Evolutionary conservation across 2,113 vertebrate genomes (phyloP).

Genomic region (Vireo altiloquus): DNA sequence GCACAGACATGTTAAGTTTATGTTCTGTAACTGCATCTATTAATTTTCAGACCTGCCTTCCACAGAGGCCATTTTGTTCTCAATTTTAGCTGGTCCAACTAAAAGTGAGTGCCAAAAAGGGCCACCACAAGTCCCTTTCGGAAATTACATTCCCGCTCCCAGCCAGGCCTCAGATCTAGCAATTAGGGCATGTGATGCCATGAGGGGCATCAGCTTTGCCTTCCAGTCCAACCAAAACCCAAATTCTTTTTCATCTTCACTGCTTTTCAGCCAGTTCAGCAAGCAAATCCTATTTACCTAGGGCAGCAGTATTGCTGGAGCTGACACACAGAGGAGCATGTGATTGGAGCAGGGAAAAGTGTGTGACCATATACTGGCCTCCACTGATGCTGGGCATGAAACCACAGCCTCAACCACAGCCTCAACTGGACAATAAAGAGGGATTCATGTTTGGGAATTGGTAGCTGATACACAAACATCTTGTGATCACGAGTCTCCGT

Average conservation of each 20-base stretch:
- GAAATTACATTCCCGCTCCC: background rate
- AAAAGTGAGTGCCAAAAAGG: background rate
- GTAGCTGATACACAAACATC: background rate
- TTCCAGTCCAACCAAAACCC: background rate
- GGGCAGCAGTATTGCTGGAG: background rate
- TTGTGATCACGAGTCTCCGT: background rate
- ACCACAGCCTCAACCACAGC: slow-evolving; percentile 15
- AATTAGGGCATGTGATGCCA: background rate
- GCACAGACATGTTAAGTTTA: background rate
- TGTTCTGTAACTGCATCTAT: background rate
- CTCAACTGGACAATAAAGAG: background rate
- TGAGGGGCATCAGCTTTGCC: background rate
- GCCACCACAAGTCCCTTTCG: background rate
- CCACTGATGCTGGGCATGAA: background rate
- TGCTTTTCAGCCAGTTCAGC: background rate
- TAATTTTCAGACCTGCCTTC: background rate
- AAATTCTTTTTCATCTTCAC: background rate
- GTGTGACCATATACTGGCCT: background rate
- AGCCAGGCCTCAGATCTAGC: background rate
- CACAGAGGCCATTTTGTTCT: background rate
- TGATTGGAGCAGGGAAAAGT: background rate
- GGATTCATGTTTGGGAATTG: background rate
- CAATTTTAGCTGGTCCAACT: background rate
- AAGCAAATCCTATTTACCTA: background rate
- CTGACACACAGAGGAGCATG: background rate